These are phyloP conservation scores for Mimumesa dahlbomi DNA, from an alignment of 2,888 invertebrate genomes.

Conservation along the genomic window DNA sequence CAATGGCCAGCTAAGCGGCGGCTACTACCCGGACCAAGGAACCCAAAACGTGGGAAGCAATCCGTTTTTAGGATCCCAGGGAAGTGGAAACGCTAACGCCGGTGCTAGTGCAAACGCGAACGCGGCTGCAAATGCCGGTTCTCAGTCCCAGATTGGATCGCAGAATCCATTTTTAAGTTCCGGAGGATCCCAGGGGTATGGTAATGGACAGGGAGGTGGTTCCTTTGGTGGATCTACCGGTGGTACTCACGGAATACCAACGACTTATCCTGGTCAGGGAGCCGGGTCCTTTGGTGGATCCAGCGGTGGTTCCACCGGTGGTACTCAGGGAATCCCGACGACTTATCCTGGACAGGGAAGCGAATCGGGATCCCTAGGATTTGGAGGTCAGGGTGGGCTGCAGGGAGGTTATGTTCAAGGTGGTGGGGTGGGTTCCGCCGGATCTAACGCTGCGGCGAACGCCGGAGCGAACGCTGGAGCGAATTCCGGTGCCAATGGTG, in stretches of 20 bases:
- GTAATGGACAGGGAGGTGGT: background rate
- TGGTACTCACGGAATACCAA: background rate
- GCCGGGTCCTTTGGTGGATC: background rate
- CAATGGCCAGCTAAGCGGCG: no score
- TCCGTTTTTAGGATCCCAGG: no score
- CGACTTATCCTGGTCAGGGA: background rate
- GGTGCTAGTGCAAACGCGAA: conserved; percentile 32
- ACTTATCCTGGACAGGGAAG: conserved; percentile 35
- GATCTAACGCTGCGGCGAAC: no score
- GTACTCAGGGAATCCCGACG: conserved; percentile 4
- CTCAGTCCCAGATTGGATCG: conserved; percentile 5
- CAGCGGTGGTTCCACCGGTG: background rate
- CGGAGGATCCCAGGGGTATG: conserved; percentile 1
- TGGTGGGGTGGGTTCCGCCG: no score
- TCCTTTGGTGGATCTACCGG: background rate
- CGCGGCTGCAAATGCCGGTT: conserved; percentile 39
- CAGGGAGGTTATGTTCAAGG: no score
- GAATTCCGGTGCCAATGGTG: no score
- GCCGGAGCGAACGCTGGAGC: no score
- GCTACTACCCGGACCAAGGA: background rate
- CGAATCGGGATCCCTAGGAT: background rate
- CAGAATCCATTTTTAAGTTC: conserved; percentile 36
- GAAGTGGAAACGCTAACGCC: conserved; percentile 14
- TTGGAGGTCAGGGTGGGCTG: no score
- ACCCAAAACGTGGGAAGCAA: conserved; percentile 5